Percentiles rank a stretch among this genome's conserved stretches.
These are phyloP conservation scores for Cettia cetti DNA, from an alignment of 2,113 vertebrate genomes.

Conservation along the genomic window DNA sequence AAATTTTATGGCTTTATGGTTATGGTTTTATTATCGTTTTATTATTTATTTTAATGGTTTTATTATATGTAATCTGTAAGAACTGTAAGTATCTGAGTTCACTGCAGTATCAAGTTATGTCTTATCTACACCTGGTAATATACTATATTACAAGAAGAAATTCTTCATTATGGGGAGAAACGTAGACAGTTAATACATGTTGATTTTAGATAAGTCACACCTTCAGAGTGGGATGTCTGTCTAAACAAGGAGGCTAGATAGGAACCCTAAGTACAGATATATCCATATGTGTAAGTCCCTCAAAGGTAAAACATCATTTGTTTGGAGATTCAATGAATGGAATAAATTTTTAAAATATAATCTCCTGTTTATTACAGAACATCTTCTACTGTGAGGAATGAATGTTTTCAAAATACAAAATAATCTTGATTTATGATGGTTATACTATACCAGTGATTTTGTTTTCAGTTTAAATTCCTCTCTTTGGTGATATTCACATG, in stretches of 20 bases:
- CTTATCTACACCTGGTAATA: neutral
- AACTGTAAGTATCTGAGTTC: neutral
- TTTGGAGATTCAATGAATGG: neutral
- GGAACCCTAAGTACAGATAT: neutral
- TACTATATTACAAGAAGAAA: neutral
- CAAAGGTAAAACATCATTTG: neutral
- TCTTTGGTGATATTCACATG: neutral
- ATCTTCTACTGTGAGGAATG: neutral
- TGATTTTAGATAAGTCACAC: neutral
- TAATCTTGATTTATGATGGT: neutral
- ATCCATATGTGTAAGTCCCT: neutral
- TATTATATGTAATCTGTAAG: neutral
- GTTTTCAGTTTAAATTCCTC: neutral
- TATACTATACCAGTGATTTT: neutral
- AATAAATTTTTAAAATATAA: neutral
- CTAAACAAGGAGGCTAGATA: neutral
- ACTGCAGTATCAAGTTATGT: neutral
- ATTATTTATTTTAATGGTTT: neutral
- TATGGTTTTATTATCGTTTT: no score
- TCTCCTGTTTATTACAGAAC: neutral
- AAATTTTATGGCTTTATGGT: neutral
- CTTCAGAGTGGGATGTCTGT: neutral
- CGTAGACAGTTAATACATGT: accelerated
- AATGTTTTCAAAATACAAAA: neutral
- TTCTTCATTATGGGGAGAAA: neutral